Evolutionary conservation across 53 echinoderm and acorn worm species (phyloP).

Genomic region (Astropecten irregularis): DNA sequence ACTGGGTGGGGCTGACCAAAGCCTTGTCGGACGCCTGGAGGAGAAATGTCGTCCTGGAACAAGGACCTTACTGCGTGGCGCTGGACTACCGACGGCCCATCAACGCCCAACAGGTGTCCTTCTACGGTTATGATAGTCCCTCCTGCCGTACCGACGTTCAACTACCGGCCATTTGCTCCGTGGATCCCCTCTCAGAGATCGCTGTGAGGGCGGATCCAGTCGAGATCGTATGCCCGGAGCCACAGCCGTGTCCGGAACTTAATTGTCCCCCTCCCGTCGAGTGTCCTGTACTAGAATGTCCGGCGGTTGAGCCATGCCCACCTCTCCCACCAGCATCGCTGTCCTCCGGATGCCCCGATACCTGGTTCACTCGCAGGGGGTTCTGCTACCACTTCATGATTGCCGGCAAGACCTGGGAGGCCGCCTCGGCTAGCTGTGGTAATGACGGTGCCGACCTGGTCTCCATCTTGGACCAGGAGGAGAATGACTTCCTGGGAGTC

Average conservation of each 20-base stretch:
- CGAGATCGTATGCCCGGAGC: background rate
- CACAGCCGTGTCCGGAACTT: background rate
- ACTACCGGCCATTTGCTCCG: background rate
- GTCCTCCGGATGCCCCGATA: background rate
- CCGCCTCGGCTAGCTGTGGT: constrained; percentile 5
- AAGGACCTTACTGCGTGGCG: constrained; percentile 30
- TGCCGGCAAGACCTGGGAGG: constrained; percentile 6
- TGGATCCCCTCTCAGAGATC: background rate
- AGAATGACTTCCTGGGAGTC: constrained; percentile 7
- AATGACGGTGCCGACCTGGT: constrained; percentile 9
- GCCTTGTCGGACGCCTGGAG: constrained; percentile 22
- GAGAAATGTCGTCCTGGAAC: background rate
- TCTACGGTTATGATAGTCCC: constrained; percentile 16
- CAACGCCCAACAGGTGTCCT: constrained; percentile 4
- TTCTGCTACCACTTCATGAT: constrained; percentile 33
- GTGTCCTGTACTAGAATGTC: constrained; percentile 1
- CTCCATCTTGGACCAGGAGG: background rate
- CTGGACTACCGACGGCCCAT: constrained; percentile 14
- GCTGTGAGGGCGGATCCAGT: background rate
- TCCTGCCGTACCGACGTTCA: background rate
- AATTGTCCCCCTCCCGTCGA: background rate
- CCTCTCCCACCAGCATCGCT: background rate
- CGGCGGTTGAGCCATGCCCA: background rate
- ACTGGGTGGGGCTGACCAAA: constrained; percentile 29
- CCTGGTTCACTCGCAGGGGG: constrained; percentile 21